These are phyloP conservation scores for Eumacrocentrus americanus DNA, from an alignment of 2,888 invertebrate genomes.

Conservation along the genomic window DNA sequence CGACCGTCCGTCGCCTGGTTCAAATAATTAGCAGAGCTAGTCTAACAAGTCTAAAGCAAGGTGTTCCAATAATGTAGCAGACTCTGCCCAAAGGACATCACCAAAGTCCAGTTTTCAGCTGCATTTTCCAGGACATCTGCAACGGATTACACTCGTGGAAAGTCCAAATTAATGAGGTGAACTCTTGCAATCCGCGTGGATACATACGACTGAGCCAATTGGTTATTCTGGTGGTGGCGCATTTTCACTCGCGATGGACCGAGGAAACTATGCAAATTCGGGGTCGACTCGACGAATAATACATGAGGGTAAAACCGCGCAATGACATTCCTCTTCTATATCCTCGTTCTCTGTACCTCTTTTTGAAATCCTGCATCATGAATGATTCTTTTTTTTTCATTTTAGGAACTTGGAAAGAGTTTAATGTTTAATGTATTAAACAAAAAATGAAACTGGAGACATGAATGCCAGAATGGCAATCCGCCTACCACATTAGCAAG, in stretches of 20 bases:
- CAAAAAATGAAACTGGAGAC: neutral
- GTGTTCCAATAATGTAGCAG: slow-evolving; percentile 32
- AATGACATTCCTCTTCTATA: neutral
- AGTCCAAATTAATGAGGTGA: neutral
- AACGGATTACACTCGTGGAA: slow-evolving; percentile 16
- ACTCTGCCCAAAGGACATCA: neutral
- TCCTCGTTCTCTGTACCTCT: neutral
- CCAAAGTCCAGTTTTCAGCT: slow-evolving; percentile 35
- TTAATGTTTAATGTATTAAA: too few relatives aligned
- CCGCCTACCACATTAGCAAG: neutral
- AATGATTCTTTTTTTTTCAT: neutral
- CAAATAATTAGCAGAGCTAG: slow-evolving; percentile 41
- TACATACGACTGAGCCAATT: slow-evolving; percentile 22
- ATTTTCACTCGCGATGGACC: slow-evolving; percentile 40
- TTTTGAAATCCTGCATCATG: neutral
- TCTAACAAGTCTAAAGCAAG: slow-evolving; percentile 34
- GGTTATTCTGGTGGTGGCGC: slow-evolving; percentile 33
- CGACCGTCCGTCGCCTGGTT: slow-evolving; percentile 31
- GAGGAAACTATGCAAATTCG: slow-evolving; percentile 39
- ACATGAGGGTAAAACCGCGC: slow-evolving; percentile 36
- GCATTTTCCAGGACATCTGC: slow-evolving; percentile 28
- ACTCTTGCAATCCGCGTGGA: neutral
- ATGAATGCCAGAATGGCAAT: neutral
- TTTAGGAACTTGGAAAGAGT: neutral
- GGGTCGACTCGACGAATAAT: slow-evolving; percentile 35